Conservation (phyloP, 2,888 invertebrate species). For the Salpingus planirostris region DNA sequence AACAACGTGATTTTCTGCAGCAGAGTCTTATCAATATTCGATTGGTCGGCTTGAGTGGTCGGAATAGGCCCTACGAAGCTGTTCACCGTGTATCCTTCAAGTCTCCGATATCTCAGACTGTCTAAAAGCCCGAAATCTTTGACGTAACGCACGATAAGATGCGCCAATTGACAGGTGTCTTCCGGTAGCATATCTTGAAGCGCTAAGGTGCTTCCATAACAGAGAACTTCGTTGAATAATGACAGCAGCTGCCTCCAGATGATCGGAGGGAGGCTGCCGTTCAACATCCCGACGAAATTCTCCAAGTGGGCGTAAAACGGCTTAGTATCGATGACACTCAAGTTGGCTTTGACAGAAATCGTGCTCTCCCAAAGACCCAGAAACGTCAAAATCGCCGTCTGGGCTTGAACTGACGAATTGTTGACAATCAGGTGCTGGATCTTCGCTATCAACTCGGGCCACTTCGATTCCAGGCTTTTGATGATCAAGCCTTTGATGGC, state of each 20-base stretch:
- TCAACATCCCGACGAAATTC: slow-evolving; percentile 61
- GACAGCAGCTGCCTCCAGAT: slow-evolving; percentile 79
- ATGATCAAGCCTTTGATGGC: slow-evolving; percentile 79
- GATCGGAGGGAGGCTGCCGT: slow-evolving; percentile 65
- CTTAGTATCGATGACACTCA: slow-evolving; percentile 81
- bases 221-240: slow-evolving; percentile 81
- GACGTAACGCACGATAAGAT: slow-evolving; percentile 75
- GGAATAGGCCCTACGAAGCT: slow-evolving; percentile 39
- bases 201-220: slow-evolving; percentile 84
- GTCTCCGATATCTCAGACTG: slow-evolving; percentile 37
- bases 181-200: slow-evolving; percentile 81
- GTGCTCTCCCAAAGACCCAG: slow-evolving; percentile 83
- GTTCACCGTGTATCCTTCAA: slow-evolving; percentile 38
- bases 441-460: slow-evolving; percentile 71
- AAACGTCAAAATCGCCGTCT: slow-evolving; percentile 69
- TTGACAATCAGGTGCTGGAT: slow-evolving; percentile 52
- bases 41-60: slow-evolving; percentile 30
- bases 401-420: slow-evolving; percentile 46
- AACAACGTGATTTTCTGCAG: slow-evolving; percentile 80
- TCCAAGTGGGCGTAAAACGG: slow-evolving; percentile 80
- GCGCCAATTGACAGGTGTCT: slow-evolving; percentile 79
- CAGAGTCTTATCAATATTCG: slow-evolving; percentile 62
- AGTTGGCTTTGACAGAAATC: slow-evolving; percentile 82
- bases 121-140: slow-evolving; percentile 73
- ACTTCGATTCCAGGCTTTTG: slow-evolving; percentile 74